Evolutionary conservation across 2,797 vertebrate species (phyloP), one percentile per base, ranked within the genome.

Genomic region (Clarias pachynema): DNA sequence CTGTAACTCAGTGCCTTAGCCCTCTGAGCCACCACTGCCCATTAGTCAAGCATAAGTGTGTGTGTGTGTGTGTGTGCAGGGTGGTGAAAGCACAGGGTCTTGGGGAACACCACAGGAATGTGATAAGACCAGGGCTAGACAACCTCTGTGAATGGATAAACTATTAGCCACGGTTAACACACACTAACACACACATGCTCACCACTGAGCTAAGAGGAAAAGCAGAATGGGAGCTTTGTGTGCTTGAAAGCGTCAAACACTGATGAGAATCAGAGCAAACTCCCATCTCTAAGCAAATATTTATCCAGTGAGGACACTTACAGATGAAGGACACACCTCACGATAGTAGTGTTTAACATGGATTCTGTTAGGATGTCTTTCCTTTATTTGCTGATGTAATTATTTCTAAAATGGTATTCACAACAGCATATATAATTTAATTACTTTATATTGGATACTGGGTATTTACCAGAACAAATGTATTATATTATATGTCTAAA

Each of bases 61-160:
- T 69, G 66, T 37, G 49, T 57, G 74, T 57, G 49, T 77, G 53
- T 31, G 34, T 57, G 37, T 81, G 44, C 49, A 70, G 44, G 78
- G 74, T 40, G 22, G 49, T 59, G 56, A 88, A 60, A 62, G 57
- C 10, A 24, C 18, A 8, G 75, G 56, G 18, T 16, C 9, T 65
- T 14, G 22, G 57, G 81, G 31, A 70, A 24, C 82, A 63, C 70
- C 49, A 10, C 40, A 85, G 87, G 84, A 89, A 90, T 87, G 87
- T 83, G 90, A 90, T 91, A 90, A 91, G 62, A 62, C 12, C 75
- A 29, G 66, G 15, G 29, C 60, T 31, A 75, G 62, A 70, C 49
- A 78, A 37, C 34, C 31, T 37, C 29, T 60, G 34, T 82, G 82
- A 90, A 91, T 90, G 86, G 85, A 86, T 91, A 84, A 91, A 65